Conservation (phyloP, 2,888 invertebrate genomes). For the Ophion ellenae region DNA sequence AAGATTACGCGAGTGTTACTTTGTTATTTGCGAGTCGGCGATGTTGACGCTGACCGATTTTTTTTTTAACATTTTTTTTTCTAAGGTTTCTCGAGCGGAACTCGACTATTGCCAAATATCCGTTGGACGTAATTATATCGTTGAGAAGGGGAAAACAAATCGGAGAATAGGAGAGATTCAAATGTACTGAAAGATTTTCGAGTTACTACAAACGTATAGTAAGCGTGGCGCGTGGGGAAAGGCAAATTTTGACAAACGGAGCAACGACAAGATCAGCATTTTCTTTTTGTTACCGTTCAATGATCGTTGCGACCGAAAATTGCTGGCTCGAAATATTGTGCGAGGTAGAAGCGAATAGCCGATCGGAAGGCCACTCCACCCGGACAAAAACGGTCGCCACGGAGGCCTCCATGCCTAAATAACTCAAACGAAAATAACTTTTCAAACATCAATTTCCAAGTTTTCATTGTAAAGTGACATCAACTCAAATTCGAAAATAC, state of each 20-base stretch:
- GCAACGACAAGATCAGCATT: not conserved
- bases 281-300: not conserved
- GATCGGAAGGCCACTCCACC: not conserved
- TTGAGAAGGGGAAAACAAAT: conserved; percentile 20
- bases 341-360: not conserved
- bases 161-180: not conserved
- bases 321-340: not conserved
- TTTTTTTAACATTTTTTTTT: conserved; percentile 57
- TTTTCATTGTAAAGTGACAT: not conserved
- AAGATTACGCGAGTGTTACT: conserved; percentile 60
- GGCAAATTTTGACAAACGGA: not conserved
- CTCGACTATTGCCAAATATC: conserved; percentile 66
- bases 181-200: not conserved
- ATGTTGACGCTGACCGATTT: conserved; percentile 60
- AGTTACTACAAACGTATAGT: not conserved
- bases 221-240: not conserved
- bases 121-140: conserved; percentile 43
- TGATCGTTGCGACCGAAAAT: not conserved
- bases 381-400: not conserved
- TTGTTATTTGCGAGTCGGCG: conserved; percentile 65
- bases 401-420: not conserved
- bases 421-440: not conserved
- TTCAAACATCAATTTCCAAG: not conserved
- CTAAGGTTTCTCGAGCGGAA: conserved; percentile 46
- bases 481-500: not conserved